Percentiles rank a stretch among this genome's conserved stretches.
Conservation (phyloP, 2,113 vertebrate genomes). For the Salvator merianae region DNA sequence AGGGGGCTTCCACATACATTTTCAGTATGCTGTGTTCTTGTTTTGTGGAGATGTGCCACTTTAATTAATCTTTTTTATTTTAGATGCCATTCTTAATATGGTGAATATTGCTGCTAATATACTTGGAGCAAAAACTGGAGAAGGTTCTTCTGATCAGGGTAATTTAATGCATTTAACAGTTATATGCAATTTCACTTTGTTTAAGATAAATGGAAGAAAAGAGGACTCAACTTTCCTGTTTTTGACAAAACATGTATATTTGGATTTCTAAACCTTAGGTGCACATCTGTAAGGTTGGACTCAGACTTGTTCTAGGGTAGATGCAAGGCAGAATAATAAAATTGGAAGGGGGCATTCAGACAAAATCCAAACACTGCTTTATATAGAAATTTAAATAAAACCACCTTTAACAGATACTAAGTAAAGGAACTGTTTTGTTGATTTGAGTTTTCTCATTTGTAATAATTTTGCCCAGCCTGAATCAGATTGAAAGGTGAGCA, state of each 20-base stretch:
- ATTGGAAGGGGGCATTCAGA: no score
- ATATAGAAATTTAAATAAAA: no score
- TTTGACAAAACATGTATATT: not conserved
- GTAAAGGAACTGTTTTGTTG: no score
- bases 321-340: no score
- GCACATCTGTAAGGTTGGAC: no score
- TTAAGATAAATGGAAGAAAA: not conserved
- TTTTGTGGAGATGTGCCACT: not conserved
- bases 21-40: not conserved
- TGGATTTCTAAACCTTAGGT: no score
- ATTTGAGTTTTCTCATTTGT: no score
- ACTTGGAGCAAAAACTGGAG: slow-evolving; percentile 89
- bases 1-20: not conserved
- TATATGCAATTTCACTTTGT: not conserved
- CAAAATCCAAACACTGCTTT: no score
- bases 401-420: no score
- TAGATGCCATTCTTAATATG: slow-evolving; percentile 97
- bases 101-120: slow-evolving; percentile 99
- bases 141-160: slow-evolving; percentile 82
- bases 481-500: no score
- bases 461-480: no score
- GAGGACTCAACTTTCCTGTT: not conserved
- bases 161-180: slow-evolving; percentile 39
- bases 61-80: slow-evolving; percentile 59
- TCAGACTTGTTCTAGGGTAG: no score